Evolutionary conservation across 2,797 vertebrate genomes (phyloP).

Genomic region (Aphelocoma californica): DNA sequence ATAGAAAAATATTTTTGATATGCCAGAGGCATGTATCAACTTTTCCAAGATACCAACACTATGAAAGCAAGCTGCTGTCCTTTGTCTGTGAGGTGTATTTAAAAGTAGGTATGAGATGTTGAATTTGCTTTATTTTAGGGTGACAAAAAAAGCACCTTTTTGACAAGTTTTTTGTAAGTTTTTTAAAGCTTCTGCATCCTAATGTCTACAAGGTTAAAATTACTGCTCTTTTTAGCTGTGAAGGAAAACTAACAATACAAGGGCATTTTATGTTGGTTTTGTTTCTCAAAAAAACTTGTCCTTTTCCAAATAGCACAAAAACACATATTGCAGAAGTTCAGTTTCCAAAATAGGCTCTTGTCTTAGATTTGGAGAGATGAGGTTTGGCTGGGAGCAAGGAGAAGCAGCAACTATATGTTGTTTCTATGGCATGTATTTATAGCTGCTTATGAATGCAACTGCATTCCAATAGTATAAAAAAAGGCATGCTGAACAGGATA

Average conservation of each 20-base stretch:
- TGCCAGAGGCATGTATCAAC: neutral
- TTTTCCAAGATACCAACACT: neutral
- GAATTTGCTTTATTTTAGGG: neutral
- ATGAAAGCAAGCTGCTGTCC: neutral
- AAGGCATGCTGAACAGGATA: constrained; percentile 8
- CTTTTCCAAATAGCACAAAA: neutral
- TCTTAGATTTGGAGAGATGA: constrained; percentile 6
- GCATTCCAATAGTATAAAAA: constrained; percentile 44
- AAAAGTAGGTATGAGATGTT: neutral
- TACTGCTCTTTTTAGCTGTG: neutral
- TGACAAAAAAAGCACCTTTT: neutral
- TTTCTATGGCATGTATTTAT: constrained; percentile 53
- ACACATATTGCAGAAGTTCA: constrained; percentile 3
- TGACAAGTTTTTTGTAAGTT: neutral
- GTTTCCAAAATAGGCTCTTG: constrained; percentile 45
- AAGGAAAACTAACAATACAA: neutral
- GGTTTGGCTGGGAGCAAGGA: constrained; percentile 12
- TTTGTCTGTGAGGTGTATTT: neutral
- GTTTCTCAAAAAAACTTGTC: neutral
- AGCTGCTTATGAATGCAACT: constrained; percentile 43
- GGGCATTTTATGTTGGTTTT: neutral
- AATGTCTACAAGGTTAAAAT: neutral
- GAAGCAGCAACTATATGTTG: constrained; percentile 24
- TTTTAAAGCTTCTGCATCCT: neutral
- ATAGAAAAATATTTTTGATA: neutral